Evolutionary conservation across 2,113 vertebrate genomes (phyloP).

Genomic region (Irena cyanogastra): DNA sequence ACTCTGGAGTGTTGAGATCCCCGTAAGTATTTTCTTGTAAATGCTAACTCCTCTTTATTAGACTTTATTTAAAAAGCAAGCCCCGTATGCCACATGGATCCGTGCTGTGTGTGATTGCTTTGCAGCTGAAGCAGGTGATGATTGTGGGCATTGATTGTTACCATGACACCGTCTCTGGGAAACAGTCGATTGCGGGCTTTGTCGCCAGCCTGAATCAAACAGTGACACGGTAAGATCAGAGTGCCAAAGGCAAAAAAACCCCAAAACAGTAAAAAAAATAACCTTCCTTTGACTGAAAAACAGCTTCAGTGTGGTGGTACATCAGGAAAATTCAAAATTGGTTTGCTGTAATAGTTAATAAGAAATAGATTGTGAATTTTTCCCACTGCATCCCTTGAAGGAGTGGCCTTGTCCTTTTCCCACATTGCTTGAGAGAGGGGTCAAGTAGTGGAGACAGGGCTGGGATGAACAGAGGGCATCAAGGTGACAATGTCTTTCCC

Average conservation of each 20-base stretch:
- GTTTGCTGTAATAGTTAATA: background rate
- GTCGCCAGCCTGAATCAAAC: slow-evolving; percentile 89
- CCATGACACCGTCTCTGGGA: slow-evolving; percentile 84
- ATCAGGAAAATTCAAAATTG: background rate
- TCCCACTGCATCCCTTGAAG: background rate
- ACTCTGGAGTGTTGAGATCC: slow-evolving; percentile 92
- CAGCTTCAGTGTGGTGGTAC: background rate
- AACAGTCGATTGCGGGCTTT: slow-evolving; percentile 85
- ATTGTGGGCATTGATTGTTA: slow-evolving; percentile 95
- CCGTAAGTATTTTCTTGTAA: slow-evolving; percentile 69
- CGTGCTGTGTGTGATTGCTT: background rate
- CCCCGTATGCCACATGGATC: accelerated
- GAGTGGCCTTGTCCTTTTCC: background rate
- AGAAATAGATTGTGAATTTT: background rate
- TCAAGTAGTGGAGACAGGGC: background rate
- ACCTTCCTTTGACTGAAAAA: background rate
- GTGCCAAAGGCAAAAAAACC: background rate
- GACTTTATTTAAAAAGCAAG: background rate
- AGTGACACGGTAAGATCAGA: slow-evolving; percentile 83
- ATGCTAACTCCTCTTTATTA: too few relatives aligned
- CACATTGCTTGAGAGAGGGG: background rate
- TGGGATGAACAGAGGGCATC: background rate
- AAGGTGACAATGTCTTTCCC: background rate
- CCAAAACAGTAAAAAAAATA: background rate
- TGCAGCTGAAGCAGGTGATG: slow-evolving; percentile 90